Conservation (phyloP, 2,888 invertebrate genomes). For the Nesidiocoris tenuis region DNA sequence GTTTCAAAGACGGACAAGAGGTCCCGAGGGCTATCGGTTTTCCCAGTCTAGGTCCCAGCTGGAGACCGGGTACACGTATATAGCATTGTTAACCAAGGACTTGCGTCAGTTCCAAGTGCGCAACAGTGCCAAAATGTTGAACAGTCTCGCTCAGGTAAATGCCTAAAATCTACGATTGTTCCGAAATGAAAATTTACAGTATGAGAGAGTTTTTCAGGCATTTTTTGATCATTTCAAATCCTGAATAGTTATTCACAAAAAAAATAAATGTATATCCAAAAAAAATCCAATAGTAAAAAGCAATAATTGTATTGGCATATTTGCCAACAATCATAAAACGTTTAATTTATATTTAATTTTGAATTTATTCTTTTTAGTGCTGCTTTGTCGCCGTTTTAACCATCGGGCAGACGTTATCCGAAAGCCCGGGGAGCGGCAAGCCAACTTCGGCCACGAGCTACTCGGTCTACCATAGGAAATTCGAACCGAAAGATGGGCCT, state of each 20-base stretch:
- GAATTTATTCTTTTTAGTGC: not conserved
- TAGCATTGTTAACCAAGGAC: not conserved
- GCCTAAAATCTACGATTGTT: too few relatives aligned
- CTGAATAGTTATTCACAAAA: too few relatives aligned
- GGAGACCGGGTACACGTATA: not conserved
- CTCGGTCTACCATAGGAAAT: slow-evolving; percentile 37
- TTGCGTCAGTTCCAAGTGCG: not conserved
- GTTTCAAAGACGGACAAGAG: too few relatives aligned
- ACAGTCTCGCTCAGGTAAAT: not conserved
- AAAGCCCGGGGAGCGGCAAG: slow-evolving; percentile 15
- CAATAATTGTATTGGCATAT: too few relatives aligned
- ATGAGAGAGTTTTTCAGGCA: too few relatives aligned
- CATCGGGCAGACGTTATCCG: not conserved
- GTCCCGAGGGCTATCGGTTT: not conserved
- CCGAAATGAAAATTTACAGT: too few relatives aligned
- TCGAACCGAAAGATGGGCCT: slow-evolving; percentile 24
- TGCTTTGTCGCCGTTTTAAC: not conserved
- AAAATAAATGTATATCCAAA: too few relatives aligned
- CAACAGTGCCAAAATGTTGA: not conserved
- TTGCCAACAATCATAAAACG: too few relatives aligned
- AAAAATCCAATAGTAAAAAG: too few relatives aligned
- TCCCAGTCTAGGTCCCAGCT: not conserved
- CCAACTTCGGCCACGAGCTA: slow-evolving; percentile 20
- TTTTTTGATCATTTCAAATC: too few relatives aligned
- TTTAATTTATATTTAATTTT: too few relatives aligned